phyloP scores from a whole-genome alignment of 2,113 vertebrate genomes.

The Epinephelus fuscoguttatus region DNA sequence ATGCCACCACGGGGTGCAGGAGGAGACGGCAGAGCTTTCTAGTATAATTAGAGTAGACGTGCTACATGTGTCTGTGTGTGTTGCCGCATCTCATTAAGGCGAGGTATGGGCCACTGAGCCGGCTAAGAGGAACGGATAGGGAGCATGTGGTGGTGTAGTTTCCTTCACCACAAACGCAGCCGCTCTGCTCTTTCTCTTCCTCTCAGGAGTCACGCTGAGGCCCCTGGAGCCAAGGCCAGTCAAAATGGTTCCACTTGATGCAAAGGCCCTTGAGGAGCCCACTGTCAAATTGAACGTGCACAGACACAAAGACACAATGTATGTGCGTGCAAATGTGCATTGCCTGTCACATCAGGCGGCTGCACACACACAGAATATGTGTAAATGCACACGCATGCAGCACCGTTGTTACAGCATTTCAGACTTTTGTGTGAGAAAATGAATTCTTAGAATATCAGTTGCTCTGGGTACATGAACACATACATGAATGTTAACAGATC shows the following conservation, averaged over 20 bases:
- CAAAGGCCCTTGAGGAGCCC: slow-evolving; percentile 49
- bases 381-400: neutral
- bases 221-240: slow-evolving; percentile 60
- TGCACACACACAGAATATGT: neutral
- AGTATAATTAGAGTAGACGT: slow-evolving; percentile 78
- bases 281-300: slow-evolving; percentile 48
- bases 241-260: slow-evolving; percentile 69
- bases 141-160: slow-evolving; percentile 65
- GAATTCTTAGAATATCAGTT: neutral
- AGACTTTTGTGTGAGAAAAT: neutral
- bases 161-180: slow-evolving; percentile 41
- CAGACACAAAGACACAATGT: slow-evolving; percentile 2
- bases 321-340: slow-evolving; percentile 6
- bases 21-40: slow-evolving; percentile 53
- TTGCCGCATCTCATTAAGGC: slow-evolving; percentile 78
- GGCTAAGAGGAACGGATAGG: slow-evolving; percentile 61
- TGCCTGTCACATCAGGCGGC: neutral
- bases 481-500: neutral
- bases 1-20: slow-evolving; percentile 61
- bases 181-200: slow-evolving; percentile 38
- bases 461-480: neutral
- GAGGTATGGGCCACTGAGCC: slow-evolving; percentile 69
- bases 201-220: slow-evolving; percentile 45
- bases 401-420: neutral
- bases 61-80: slow-evolving; percentile 81